Conservation (phyloP, 2,113 vertebrate species). For the Brienomyrus brachyistius region DNA sequence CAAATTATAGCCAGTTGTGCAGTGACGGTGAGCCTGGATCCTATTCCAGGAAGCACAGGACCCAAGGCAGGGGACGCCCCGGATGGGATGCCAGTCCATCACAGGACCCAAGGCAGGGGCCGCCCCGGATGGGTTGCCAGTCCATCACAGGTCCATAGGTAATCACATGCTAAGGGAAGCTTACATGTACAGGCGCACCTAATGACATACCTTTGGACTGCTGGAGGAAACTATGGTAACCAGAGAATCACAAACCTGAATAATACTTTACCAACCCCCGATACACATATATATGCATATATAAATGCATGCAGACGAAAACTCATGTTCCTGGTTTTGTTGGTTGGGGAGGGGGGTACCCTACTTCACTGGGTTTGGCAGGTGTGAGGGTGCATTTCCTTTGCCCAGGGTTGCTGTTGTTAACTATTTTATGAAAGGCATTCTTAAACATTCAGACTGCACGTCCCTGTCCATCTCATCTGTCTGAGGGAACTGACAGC, state of each 20-base stretch:
- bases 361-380: too few relatives aligned
- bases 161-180: neutral
- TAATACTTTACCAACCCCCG: neutral
- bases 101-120: neutral
- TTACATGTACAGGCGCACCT: neutral
- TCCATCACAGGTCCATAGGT: neutral
- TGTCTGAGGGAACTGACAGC: neutral
- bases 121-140: neutral
- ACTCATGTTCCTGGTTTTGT: too few relatives aligned
- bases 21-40: neutral
- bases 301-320: too few relatives aligned
- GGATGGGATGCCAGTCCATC: too few relatives aligned
- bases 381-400: too few relatives aligned
- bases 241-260: neutral
- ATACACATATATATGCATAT: too few relatives aligned
- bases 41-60: neutral
- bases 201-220: neutral
- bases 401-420: too few relatives aligned
- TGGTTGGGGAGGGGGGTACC: too few relatives aligned
- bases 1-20: neutral
- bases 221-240: neutral
- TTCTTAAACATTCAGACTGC: too few relatives aligned
- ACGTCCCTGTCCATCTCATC: neutral
- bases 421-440: too few relatives aligned
- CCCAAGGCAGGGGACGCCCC: too few relatives aligned